Base-by-base conservation (phyloP, 2,113 vertebrate genomes). In the Climacteris rufus region DNA sequence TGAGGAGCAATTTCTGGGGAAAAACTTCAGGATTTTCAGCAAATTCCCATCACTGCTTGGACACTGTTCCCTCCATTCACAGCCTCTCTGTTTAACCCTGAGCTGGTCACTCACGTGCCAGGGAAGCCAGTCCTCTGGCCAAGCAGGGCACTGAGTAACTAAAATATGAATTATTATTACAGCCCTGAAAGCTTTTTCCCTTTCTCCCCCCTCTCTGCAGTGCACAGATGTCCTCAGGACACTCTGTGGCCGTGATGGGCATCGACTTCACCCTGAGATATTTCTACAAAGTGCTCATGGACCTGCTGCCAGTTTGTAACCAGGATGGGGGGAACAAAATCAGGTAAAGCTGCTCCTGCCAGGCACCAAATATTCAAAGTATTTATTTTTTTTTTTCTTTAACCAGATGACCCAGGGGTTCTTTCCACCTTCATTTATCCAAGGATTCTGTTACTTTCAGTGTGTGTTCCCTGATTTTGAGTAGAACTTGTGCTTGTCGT, bases 261-360 rank as follows among this genome's bases (percentile, higher is more conserved):
- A 99, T 99, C 4, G 99, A 99, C 97, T 99, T 99, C 96, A 99
- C 99, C 6, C 98, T 99, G 10, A 97, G 99, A 21, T 99, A 99
- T 97, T 99, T 99, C 98, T 99, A 99, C 96, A 99, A 99, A 95
- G 99, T 99, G 50, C 98, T 99, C 23, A 98, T 99, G 97, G 99
- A 99, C 94, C 97, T 99, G 63, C 93, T 99, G 69, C 99, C 99
- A 50, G 98, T 99, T 70, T 99, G 99, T 96, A 99, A 99, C 97
- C 99, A 99, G 86, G 99, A 99, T 33, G 99, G 99, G 31, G 99
- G 99, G 77, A 99, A 99, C 97, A 99, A 99, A 97, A 99, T 99
- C 93, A 98, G 99, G 99, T 99, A 92, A 90, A 94, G 75, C 30
- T 2, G 10, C 39, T 80, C n/a, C 53, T 88, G 33, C 49, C 37